Percentiles rank a stretch among this genome's conserved stretches.
Conservation (phyloP, 2,797 vertebrate species). For the Hydrolagus colliei region DNA sequence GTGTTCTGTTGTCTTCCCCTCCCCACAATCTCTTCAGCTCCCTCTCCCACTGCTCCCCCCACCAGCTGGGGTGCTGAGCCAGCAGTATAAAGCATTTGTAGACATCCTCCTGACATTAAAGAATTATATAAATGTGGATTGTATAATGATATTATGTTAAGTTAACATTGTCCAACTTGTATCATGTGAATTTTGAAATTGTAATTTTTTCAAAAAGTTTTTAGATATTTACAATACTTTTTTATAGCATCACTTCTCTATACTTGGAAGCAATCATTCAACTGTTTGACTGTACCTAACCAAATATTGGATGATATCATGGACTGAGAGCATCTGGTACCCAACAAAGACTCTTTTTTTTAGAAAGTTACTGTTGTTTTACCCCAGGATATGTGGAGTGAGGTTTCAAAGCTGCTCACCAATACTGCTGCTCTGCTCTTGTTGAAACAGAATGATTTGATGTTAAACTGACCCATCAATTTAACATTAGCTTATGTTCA, state of each 20-base stretch:
- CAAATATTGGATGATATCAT: conserved; percentile 21
- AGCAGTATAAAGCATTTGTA: too few relatives aligned
- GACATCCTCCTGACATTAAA: too few relatives aligned
- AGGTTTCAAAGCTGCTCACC: neutral
- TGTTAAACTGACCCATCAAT: neutral
- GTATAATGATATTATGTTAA: too few relatives aligned
- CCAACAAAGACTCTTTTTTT: neutral
- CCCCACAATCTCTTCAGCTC: too few relatives aligned
- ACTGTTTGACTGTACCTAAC: neutral
- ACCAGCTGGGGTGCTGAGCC: too few relatives aligned
- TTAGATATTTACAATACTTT: conserved; percentile 13
- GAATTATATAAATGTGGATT: too few relatives aligned
- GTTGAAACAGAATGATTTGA: neutral
- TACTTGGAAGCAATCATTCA: neutral
- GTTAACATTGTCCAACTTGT: too few relatives aligned
- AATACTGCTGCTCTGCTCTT: neutral
- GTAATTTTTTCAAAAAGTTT: neutral
- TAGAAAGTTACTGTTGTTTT: neutral
- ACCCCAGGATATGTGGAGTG: neutral
- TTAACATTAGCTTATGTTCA: neutral
- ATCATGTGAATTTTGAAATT: neutral
- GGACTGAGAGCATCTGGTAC: conserved; percentile 14
- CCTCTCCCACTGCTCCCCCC: too few relatives aligned
- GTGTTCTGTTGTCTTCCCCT: too few relatives aligned
- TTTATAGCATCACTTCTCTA: neutral